Base-by-base conservation (phyloP, 2,888 invertebrate genomes). In the Celastrina argiolus region DNA sequence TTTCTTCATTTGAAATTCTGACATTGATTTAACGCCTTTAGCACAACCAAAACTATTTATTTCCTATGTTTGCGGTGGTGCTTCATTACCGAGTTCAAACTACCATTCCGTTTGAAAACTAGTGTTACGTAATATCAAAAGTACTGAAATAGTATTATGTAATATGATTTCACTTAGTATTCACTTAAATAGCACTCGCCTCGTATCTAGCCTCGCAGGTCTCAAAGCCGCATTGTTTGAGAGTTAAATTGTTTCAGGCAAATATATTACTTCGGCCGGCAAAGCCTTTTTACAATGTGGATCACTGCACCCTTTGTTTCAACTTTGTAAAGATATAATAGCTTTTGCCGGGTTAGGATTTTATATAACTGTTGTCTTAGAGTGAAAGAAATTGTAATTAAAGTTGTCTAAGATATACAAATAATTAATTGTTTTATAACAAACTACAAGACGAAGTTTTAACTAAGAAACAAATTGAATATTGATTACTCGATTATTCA, bases 181-280 rank as follows among this genome's bases (percentile, higher is more conserved):
- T 39, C 39, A 36, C 22, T 61, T 12, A 39, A 39, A 34, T 34
- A 22, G 36, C 39, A 36, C 14, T 36, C 22, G 14, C 22, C 36
- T 36, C 22, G 1, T 26, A 26, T 26, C 56, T 56, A 28, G 56
- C 0, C n/a, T 31, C 31, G 6, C 36, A 61, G 39, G 36, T 22
- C 59, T 14, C 39, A 34, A 31, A 61, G 59, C 22, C 22, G 39
- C 36, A 39, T 61, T 39, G 61, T 39, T 61, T 16, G 61, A 61
- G 59, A 59, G 39, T 18, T 61, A 22, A 39, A 61, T 61, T 61
- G 61, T 61, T 61, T 36, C 39, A 51, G 51, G 4, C 22, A 51
- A 51, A 51, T 51, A 51, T 22, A 51, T 51, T 26, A 51, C 51
- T 2, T 2, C 31, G 7, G 51, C 5, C 22, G 1, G 22, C 2